These are phyloP conservation scores for Tetrapedia diversipes DNA, from an alignment of 2,888 invertebrate species.

Conservation along the genomic window DNA sequence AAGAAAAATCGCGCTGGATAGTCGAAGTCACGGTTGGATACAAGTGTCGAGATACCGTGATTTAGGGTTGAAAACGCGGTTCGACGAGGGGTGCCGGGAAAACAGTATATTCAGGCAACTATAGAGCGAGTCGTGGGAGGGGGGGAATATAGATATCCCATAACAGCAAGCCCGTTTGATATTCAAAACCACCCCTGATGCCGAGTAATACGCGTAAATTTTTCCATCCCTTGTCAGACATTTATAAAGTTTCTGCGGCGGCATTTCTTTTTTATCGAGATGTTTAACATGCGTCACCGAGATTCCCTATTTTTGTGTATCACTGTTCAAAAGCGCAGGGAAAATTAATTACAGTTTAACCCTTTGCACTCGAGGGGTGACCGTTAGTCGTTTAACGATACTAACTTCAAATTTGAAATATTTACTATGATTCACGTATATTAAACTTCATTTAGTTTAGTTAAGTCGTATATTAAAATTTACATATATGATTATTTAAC, in stretches of 20 bases:
- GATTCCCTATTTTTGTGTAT: neutral
- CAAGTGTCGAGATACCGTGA: slow-evolving; percentile 63
- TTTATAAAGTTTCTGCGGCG: slow-evolving; percentile 30
- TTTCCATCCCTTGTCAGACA: slow-evolving; percentile 50
- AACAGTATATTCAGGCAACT: slow-evolving; percentile 38
- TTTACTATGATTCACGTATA: too few species aligned
- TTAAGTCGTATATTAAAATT: too few species aligned
- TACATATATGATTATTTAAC: too few species aligned
- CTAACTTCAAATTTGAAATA: too few species aligned
- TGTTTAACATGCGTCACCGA: neutral
- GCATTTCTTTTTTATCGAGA: neutral
- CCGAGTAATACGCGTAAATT: slow-evolving; percentile 69
- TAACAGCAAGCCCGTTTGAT: slow-evolving; percentile 55
- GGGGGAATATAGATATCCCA: slow-evolving; percentile 43
- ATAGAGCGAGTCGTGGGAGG: slow-evolving; percentile 8
- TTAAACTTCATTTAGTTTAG: too few species aligned
- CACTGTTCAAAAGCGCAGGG: too few species aligned
- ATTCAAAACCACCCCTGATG: slow-evolving; percentile 65
- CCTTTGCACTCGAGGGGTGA: too few species aligned
- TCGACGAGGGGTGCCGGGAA: slow-evolving; percentile 1
- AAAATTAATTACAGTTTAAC: too few species aligned
- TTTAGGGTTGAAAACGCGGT: slow-evolving; percentile 52
- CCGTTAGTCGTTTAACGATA: too few species aligned
- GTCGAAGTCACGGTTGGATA: slow-evolving; percentile 26
- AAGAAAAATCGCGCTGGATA: slow-evolving; percentile 16